Evolutionary conservation across 2,113 vertebrate species (phyloP).

Genomic region (Aptenodytes forsteri): DNA sequence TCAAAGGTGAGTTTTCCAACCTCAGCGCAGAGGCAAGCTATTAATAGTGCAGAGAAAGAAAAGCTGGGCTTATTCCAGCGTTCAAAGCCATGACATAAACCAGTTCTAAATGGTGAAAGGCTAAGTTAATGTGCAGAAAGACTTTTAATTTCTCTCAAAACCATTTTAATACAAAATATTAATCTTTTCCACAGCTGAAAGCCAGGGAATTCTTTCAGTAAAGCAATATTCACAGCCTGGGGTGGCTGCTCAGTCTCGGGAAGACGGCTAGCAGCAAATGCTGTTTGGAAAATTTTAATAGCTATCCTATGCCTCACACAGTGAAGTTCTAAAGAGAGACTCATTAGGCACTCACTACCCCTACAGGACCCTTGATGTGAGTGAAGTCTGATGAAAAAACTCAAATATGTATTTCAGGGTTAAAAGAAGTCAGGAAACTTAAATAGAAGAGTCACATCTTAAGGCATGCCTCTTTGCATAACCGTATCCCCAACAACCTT

Average conservation of each 20-base stretch:
- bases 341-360: background rate
- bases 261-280: background rate
- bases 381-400: background rate
- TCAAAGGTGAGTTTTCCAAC: background rate
- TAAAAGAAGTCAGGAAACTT: background rate
- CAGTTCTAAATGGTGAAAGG: background rate
- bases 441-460: background rate
- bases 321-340: background rate
- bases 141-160: background rate
- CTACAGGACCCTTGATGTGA: background rate
- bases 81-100: background rate
- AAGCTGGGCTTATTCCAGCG: background rate
- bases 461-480: background rate
- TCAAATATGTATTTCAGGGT: background rate
- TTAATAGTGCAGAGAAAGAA: background rate
- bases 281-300: background rate
- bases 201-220: background rate
- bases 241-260: background rate
- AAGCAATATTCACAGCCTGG: background rate
- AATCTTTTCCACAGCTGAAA: background rate
- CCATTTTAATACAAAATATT: background rate
- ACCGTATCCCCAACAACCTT: background rate
- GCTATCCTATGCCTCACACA: background rate
- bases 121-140: background rate
- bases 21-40: background rate